Base-by-base conservation (phyloP, 2,113 vertebrate genomes). In the Perognathus longimembris region DNA sequence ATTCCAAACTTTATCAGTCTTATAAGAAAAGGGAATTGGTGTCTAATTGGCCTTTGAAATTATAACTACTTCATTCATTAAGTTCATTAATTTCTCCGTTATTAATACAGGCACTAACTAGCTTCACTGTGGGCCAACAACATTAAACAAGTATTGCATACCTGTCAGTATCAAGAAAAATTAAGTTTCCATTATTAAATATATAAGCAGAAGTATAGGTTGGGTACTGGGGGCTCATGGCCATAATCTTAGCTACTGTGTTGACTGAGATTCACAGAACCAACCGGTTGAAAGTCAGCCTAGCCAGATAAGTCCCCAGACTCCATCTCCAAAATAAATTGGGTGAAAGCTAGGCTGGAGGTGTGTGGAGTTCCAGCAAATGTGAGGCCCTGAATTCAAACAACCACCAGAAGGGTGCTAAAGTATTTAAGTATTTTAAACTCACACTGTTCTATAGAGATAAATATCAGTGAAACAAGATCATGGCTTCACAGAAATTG, bases 1-100 rank as follows among this genome's bases (percentile, higher is more conserved):
- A 94, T 88, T 77, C 63, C 4, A 63, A 77, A 75, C 32, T 74
- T 77, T 77, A 90, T 79, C 89, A 76, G 76, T 85, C 85, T 74
- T 76, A 67, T 42, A 84, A 78, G 30, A 63, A 83, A 69, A 73
- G 30, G n/a, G n/a, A 83, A 63, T 26, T 88, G 24, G 30, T 80
- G 71, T 73, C 38, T 80, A 90, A 76, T 22, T 59, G 7, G 88
- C 57, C 74, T 71, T 3, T 1, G 87, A 88, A 88, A 93, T 36
- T 22, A 1, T 42, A 89, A 82, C 80, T 66, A 85, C 1, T 75
- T 81, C 70, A 74, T 57, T 81, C 42, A 94, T 45, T 81, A 79
- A 82, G 74, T 77, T 73, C 40, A 85, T 40, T 88, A 81, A 77
- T 45, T 28, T 88, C 34, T 76, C 70, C 26, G 61, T 34, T 85